phyloP scores from a whole-genome alignment of 1,140 invertebrate species.

The Andricus grossulariae region DNA sequence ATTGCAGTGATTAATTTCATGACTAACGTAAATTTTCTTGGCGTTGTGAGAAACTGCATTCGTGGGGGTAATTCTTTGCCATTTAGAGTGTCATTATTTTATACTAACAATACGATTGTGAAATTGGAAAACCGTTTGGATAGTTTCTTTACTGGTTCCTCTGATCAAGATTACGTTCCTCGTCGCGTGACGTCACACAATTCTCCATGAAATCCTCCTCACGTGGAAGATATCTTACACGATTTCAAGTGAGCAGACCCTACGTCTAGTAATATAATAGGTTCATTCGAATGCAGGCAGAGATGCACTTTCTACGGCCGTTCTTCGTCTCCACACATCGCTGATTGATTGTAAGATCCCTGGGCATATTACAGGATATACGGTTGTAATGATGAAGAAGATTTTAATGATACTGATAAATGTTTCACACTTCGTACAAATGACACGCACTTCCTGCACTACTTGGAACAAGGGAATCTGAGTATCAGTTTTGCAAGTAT shows the following conservation, averaged over 20 bases:
- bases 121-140: no score
- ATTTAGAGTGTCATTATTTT: no score
- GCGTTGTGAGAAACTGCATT: no score
- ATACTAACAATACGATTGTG: no score
- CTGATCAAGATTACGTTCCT: neutral
- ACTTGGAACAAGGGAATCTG: neutral
- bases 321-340: conserved; percentile 33
- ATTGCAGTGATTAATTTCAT: no score
- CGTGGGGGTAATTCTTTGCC: no score
- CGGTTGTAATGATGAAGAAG: neutral
- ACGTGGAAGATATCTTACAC: neutral
- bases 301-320: conserved; percentile 50
- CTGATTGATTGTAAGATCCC: neutral
- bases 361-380: neutral
- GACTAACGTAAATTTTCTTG: no score
- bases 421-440: neutral
- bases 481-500: neutral
- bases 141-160: no score
- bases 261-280: neutral
- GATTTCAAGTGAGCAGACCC: neutral
- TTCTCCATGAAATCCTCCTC: neutral
- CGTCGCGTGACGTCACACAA: neutral
- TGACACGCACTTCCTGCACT: neutral
- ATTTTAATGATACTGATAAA: conserved; percentile 1
- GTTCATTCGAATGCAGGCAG: conserved; percentile 50